Percentiles rank a stretch among this genome's conserved stretches.
Conservation (phyloP, 2,113 vertebrate genomes). For the Nothocercus julius region DNA sequence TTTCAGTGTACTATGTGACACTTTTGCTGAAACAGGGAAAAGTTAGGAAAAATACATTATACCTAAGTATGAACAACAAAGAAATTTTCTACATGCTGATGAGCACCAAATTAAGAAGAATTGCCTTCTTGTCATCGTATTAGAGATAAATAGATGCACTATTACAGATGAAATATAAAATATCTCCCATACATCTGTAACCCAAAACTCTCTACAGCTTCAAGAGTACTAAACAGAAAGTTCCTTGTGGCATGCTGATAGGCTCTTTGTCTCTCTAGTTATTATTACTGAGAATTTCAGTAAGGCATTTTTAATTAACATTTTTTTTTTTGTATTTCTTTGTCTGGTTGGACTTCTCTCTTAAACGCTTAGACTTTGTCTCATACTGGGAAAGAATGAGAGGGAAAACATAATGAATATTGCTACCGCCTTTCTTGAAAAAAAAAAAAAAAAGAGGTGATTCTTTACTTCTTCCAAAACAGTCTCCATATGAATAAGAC, state of each 20-base stretch:
- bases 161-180: neutral
- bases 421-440: neutral
- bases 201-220: neutral
- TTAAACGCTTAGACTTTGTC: neutral
- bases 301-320: neutral
- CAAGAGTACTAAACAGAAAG: neutral
- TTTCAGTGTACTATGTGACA: neutral
- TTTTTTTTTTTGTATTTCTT: neutral
- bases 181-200: neutral
- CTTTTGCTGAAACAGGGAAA: constrained; percentile 17
- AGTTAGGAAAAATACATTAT: neutral
- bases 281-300: neutral
- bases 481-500: neutral
- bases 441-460: neutral
- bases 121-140: neutral
- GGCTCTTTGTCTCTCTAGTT: neutral
- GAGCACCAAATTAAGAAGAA: neutral
- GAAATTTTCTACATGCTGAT: neutral
- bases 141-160: neutral
- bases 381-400: neutral
- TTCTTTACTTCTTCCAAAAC: neutral
- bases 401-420: neutral
- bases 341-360: neutral
- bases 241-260: neutral
- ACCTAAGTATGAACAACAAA: neutral